phyloP scores from a whole-genome alignment of 1,140 invertebrate species.

The Drosophila athabasca region DNA sequence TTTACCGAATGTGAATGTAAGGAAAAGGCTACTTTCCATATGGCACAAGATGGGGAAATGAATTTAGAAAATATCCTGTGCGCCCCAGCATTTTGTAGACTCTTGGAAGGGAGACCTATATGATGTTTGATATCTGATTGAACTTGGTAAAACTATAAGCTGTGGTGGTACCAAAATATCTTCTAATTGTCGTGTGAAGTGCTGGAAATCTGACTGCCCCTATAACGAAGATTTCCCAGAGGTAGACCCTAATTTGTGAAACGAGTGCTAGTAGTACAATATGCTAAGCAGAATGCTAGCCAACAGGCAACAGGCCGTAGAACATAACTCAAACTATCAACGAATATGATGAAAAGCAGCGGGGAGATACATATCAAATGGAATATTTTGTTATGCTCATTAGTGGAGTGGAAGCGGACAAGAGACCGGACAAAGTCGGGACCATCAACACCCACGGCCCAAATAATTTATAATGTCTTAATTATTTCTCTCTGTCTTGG shows the following conservation, averaged over 20 bases:
- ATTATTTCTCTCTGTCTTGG: constrained; percentile 65
- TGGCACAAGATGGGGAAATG: no score
- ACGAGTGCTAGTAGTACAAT: constrained; percentile 7
- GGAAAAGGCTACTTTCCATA: no score
- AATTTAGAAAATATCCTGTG: no score
- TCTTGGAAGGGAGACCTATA: no score
- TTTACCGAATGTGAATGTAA: neutral
- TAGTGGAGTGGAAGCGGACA: constrained; percentile 35
- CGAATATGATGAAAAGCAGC: constrained; percentile 62
- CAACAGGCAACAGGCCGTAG: constrained; percentile 40
- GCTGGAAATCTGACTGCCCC: neutral
- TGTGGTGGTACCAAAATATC: no score
- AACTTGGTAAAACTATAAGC: no score
- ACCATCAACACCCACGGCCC: constrained; percentile 61
- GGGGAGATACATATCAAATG: constrained; percentile 67
- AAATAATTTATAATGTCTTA: constrained; percentile 83
- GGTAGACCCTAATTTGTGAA: no score
- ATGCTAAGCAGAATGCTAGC: constrained; percentile 16
- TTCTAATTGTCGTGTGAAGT: no score
- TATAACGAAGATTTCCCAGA: constrained; percentile 5
- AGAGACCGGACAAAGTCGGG: constrained; percentile 1
- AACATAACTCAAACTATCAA: constrained; percentile 63
- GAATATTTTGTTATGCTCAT: constrained; percentile 78
- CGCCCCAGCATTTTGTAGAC: no score
- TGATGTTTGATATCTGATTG: no score